Base-by-base conservation (phyloP, 2,797 vertebrate species). In the Tiaroga cobitis region DNA sequence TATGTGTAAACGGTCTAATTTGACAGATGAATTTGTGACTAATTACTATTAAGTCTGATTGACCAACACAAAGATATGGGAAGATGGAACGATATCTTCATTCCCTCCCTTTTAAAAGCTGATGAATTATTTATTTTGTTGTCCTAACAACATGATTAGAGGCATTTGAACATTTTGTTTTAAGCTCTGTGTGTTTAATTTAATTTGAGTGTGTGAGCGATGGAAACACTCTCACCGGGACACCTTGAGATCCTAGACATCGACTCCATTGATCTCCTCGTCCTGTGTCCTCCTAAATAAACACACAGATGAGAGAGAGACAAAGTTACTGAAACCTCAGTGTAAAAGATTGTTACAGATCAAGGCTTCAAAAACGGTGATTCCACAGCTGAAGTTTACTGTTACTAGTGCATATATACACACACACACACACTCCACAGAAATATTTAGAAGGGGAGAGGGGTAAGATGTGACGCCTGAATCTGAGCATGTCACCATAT, bases 191-290 rank as follows among this genome's bases (percentile, higher is more conserved):
- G 19, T 8, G 74, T 59, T 37, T 77, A 39, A 39, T 76, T 5
- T 37, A 54, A n/a, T 39, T 18, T 2, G 6, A 32, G 5, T 26
- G 8, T 39, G 24, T 41, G 51, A 24, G 21, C 5, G 6, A 21
- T 34, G 34, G 26, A 79, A 63, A 69, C 13, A 32, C 34, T 81
- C 80, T 70, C 32, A 81, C 80, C 80, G 51, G 32, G 68, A 21
- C 49, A 21, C 18, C 7, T 8, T 87, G 88, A 46, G 86, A 79
- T 67, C 92, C 92, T 56, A 93, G 92, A 1, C n/a, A 29, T 56
- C 85, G 87, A 87, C 82, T 86, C 87, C 89, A 80, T 6, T 49
- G 87, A 10, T 89, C 91, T 46, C 87, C 90, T 90, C 89, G 92
- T 61, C 68, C 85, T 74, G 92, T 90, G 9, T 92, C 90, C 79